Percentiles rank a stretch among this genome's conserved stretches.
Conservation (phyloP, 2,113 vertebrate species). For the Stegostoma tigrinum region DNA sequence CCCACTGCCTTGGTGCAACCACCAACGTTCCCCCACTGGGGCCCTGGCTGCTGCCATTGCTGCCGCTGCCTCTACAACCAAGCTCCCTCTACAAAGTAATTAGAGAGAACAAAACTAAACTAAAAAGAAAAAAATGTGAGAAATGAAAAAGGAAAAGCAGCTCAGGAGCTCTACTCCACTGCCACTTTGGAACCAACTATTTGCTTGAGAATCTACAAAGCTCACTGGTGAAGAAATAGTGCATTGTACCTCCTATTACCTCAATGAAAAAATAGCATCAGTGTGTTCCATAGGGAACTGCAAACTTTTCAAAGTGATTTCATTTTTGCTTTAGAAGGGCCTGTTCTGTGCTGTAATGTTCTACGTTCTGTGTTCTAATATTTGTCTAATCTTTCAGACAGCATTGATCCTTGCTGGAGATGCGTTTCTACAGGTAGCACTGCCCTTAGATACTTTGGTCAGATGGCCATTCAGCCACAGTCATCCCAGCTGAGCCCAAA, state of each 20-base stretch:
- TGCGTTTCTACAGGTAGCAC: neutral
- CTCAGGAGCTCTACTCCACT: no score
- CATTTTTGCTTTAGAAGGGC: neutral
- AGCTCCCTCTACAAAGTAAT: no score
- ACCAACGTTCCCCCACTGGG: no score
- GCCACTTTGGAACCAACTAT: no score
- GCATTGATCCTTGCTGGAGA: neutral
- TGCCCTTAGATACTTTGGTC: neutral
- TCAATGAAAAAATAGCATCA: neutral
- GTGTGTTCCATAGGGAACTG: neutral
- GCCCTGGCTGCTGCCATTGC: no score
- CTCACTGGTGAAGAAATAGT: neutral
- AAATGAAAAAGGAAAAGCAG: no score
- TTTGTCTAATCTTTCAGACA: neutral
- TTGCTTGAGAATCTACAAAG: neutral
- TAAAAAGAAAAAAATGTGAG: no score
- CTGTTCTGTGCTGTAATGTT: no score
- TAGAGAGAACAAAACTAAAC: no score
- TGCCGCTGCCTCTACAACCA: no score
- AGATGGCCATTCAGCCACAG: neutral
- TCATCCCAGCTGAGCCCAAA: neutral
- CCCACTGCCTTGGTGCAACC: no score
- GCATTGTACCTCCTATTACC: neutral
- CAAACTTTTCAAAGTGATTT: neutral
- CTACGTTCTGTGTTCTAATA: no score